Conservation (phyloP, 2,888 invertebrate species). For the Andrena hattorfiana region DNA sequence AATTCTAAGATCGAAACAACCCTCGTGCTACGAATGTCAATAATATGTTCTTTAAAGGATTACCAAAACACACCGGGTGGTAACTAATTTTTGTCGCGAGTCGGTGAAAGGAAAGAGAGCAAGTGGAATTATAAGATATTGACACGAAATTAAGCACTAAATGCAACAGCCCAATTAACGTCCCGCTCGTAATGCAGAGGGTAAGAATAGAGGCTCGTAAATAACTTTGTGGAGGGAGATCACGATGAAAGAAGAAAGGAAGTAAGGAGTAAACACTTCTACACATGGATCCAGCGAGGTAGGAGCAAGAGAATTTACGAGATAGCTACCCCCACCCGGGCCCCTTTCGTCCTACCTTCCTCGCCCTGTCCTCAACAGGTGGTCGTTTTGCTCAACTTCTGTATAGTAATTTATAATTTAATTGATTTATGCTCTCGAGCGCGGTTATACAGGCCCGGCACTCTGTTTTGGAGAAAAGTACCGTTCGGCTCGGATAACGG, state of each 20-base stretch:
- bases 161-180: slow-evolving; percentile 47
- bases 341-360: slow-evolving; percentile 78
- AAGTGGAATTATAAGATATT: not conserved
- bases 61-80: not conserved
- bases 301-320: slow-evolving; percentile 82
- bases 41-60: not conserved
- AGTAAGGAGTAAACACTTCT: slow-evolving; percentile 65
- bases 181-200: slow-evolving; percentile 28
- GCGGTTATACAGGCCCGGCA: slow-evolving; percentile 47
- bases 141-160: slow-evolving; percentile 16
- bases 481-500: slow-evolving; percentile 65
- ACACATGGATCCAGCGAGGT: slow-evolving; percentile 69
- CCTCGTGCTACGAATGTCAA: too few species aligned
- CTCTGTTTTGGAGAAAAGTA: slow-evolving; percentile 63
- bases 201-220: slow-evolving; percentile 47
- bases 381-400: slow-evolving; percentile 83
- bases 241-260: slow-evolving; percentile 56
- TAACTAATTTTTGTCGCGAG: not conserved
- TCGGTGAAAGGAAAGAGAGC: not conserved
- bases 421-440: slow-evolving; percentile 80
- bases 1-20: too few species aligned
- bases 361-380: slow-evolving; percentile 83
- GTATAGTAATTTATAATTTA: slow-evolving; percentile 84
- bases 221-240: slow-evolving; percentile 53
- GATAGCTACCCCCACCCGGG: slow-evolving; percentile 81